Evolutionary conservation across 1,140 invertebrate genomes (phyloP).

Genomic region (Eciton burchellii): DNA sequence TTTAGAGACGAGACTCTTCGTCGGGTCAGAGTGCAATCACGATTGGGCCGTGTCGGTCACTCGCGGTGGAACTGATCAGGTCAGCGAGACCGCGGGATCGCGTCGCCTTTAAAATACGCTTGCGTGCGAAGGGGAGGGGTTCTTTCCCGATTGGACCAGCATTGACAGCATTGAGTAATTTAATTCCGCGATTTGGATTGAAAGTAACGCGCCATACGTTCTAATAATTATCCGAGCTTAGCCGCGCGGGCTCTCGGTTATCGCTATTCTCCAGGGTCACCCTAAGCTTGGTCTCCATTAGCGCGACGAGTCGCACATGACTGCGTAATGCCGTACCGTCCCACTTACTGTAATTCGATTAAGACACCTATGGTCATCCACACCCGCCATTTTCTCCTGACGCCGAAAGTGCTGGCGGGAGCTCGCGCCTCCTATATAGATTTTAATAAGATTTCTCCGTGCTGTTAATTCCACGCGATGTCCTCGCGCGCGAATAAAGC

Average conservation of each 20-base stretch:
- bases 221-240: too few relatives aligned
- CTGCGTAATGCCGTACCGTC: conserved; percentile 65
- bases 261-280: conserved; percentile 59
- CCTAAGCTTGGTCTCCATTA: conserved; percentile 75
- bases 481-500: conserved; percentile 54
- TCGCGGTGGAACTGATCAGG: too few relatives aligned
- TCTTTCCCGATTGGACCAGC: neutral
- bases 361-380: conserved; percentile 64
- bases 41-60: too few relatives aligned
- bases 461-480: conserved; percentile 69
- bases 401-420: conserved; percentile 17
- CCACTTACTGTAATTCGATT: conserved; percentile 77
- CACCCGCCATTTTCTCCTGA: conserved; percentile 57
- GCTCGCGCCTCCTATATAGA: conserved; percentile 49
- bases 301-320: conserved; percentile 66
- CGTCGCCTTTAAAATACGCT: too few relatives aligned
- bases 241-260: conserved; percentile 1
- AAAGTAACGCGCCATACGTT: too few relatives aligned
- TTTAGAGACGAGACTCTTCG: neutral
- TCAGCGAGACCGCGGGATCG: too few relatives aligned
- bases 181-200: too few relatives aligned
- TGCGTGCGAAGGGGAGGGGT: too few relatives aligned
- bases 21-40: too few relatives aligned
- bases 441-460: conserved; percentile 78
- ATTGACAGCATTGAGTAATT: too few relatives aligned